Base-by-base conservation (phyloP, 1,140 invertebrate species). In the Myzus persicae region DNA sequence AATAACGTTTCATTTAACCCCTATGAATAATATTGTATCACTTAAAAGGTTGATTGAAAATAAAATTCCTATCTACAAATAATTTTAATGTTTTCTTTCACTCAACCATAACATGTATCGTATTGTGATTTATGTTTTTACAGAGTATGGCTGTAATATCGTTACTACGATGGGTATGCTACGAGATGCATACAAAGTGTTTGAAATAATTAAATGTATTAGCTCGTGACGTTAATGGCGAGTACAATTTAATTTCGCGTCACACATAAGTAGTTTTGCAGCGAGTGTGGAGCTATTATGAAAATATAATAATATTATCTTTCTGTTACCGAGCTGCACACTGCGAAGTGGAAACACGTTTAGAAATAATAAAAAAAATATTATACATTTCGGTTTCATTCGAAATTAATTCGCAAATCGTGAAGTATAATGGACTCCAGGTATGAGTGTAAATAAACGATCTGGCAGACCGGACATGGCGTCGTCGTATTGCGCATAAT, bases 401-500 rank as follows among this genome's bases (percentile, higher is more conserved):
- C 36, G 9, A 54, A 54, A 89, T 89, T 54, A 89, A 89, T 89
- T 89, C 88, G 36, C 24, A 40, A 38, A 89, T 89, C 88, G 88
- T 89, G 88, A 76, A 76, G 31, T 76, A 14, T 76, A 76, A 76
- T n/a, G 59, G 9, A 89, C 46, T 89, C 46, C 22, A 51, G 5
- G 36, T 38, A 89, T n/a, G 26, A 89, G 24, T 44, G 40, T n/a
- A 18, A 87, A n/a, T 22, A 46, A 14, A 85, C 40, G 84, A 85
- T 31, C 22, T 7, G 84, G 14, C 24, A 3, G 40, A 85, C 40
- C 26, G 84, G 40, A 85, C 38, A 7, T 42, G 8, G 82, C 22
- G 82, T 40, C 11, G 40, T 85, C 38, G 42, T 44, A 42, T 44
- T 42, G 84, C 31, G 40, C 26, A 31, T 31, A 44, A 31, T 85